Conservation (phyloP, 2,888 invertebrate species). For the Heliconius erato region DNA sequence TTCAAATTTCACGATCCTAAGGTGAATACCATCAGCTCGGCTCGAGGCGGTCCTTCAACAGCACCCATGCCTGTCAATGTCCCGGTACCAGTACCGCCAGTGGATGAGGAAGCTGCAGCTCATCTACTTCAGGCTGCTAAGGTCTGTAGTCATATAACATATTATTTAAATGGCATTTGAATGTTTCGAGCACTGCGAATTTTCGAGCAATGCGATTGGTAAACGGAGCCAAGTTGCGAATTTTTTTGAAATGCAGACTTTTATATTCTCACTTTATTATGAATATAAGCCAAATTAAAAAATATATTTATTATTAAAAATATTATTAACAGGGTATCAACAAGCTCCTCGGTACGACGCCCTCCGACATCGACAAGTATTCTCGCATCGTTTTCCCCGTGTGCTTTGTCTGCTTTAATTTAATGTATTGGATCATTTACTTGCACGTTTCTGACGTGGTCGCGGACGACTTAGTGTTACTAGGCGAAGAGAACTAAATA, state of each 20-base stretch:
- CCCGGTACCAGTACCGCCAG: slow-evolving; percentile 66
- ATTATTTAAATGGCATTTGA: neutral
- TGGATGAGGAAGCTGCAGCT: slow-evolving; percentile 67
- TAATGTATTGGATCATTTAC: slow-evolving; percentile 99
- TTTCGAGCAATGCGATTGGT: slow-evolving; percentile 48
- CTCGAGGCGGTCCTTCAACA: slow-evolving; percentile 80
- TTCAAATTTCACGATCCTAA: slow-evolving; percentile 97
- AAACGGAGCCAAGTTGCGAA: slow-evolving; percentile 43
- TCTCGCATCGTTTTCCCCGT: slow-evolving; percentile 99
- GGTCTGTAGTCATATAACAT: slow-evolving; percentile 56
- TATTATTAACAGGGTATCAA: slow-evolving; percentile 89
- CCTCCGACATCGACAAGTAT: slow-evolving; percentile 99
- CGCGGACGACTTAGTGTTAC: slow-evolving; percentile 95
- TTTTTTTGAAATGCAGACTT: slow-evolving; percentile 6
- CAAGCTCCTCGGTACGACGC: slow-evolving; percentile 95
- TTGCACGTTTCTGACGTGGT: slow-evolving; percentile 98
- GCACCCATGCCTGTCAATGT: slow-evolving; percentile 56
- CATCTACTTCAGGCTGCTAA: slow-evolving; percentile 85
- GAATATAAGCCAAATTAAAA: slow-evolving; percentile 58
- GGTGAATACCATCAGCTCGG: slow-evolving; percentile 95
- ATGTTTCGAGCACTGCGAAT: slow-evolving; percentile 39
- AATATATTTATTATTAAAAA: slow-evolving; percentile 56
- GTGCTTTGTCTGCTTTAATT: slow-evolving; percentile 99
- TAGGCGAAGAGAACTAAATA: slow-evolving; percentile 84
- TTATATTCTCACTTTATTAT: slow-evolving; percentile 49